Evolutionary conservation across 2,888 invertebrate species (phyloP).

Genomic region (Agrochola litura): DNA sequence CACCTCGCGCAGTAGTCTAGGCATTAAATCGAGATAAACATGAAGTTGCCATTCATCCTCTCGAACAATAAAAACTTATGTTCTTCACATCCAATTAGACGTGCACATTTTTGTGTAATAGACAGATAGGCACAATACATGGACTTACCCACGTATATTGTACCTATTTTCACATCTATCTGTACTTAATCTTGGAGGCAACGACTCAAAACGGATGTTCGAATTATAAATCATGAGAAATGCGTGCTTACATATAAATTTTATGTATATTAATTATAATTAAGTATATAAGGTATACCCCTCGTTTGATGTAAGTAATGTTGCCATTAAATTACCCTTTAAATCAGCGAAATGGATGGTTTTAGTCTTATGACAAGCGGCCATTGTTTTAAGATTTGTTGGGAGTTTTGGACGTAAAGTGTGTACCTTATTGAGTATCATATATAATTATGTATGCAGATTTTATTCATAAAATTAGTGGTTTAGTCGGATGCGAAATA

Average conservation of each 20-base stretch:
- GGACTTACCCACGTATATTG: conserved; percentile 53
- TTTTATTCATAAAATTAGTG: background rate
- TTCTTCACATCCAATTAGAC: conserved; percentile 64
- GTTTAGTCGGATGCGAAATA: background rate
- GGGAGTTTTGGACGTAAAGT: background rate
- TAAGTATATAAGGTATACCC: conserved; percentile 52
- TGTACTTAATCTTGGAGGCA: conserved; percentile 57
- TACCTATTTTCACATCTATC: conserved; percentile 58
- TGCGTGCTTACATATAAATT: conserved; percentile 46
- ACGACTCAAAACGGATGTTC: conserved; percentile 65
- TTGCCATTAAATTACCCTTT: conserved; percentile 49
- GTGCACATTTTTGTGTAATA: conserved; percentile 46
- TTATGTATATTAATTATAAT: conserved; percentile 61
- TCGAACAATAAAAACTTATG: conserved; percentile 54
- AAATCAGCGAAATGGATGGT: conserved; percentile 14
- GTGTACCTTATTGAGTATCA: conserved; percentile 15
- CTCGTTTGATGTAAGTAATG: conserved; percentile 63
- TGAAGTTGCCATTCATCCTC: conserved; percentile 42
- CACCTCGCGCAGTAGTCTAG: conserved; percentile 34
- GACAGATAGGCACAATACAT: conserved; percentile 50
- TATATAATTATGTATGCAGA: conserved; percentile 23
- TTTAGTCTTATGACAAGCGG: conserved; percentile 23
- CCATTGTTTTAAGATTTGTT: conserved; percentile 37
- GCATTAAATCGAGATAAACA: conserved; percentile 41
- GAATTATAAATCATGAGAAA: conserved; percentile 64